These are phyloP conservation scores for Tokudaia tokunoshimensis DNA, from an alignment of 2,797 vertebrate genomes.

Conservation along the genomic window DNA sequence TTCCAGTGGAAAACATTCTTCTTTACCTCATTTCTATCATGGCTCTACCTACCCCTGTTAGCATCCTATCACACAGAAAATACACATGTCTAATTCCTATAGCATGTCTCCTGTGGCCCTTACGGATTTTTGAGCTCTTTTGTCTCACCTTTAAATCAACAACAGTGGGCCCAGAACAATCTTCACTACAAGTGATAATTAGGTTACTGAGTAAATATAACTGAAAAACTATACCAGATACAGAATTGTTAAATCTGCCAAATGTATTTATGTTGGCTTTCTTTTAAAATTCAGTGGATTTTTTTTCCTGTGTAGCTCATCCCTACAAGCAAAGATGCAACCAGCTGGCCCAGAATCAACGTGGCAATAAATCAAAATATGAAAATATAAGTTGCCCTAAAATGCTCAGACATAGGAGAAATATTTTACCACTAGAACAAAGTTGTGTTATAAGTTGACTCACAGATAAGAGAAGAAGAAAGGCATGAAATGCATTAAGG, in stretches of 20 bases:
- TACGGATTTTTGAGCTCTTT: neutral
- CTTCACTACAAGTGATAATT: neutral
- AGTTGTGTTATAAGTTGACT: neutral
- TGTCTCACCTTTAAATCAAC: neutral
- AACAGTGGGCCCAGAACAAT: neutral
- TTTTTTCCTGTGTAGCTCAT: neutral
- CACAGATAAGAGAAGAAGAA: neutral
- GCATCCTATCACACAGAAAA: neutral
- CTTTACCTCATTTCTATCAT: neutral
- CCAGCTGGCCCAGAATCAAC: neutral
- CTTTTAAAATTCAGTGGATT: neutral
- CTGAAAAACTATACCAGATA: neutral
- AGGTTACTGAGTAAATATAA: neutral
- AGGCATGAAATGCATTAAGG: neutral
- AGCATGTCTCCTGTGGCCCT: neutral
- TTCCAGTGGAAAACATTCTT: neutral
- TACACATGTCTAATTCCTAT: neutral
- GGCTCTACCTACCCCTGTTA: neutral
- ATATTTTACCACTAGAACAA: conserved; percentile 7
- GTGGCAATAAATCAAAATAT: conserved; percentile 14
- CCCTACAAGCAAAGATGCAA: neutral
- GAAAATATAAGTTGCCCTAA: neutral
- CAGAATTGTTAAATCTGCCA: neutral
- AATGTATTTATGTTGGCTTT: neutral
- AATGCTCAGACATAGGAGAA: conserved; percentile 1